Evolutionary conservation across 1,140 invertebrate genomes (phyloP), one percentile per base, ranked within the genome.

Genomic region (Pogonomyrmex californicus): DNA sequence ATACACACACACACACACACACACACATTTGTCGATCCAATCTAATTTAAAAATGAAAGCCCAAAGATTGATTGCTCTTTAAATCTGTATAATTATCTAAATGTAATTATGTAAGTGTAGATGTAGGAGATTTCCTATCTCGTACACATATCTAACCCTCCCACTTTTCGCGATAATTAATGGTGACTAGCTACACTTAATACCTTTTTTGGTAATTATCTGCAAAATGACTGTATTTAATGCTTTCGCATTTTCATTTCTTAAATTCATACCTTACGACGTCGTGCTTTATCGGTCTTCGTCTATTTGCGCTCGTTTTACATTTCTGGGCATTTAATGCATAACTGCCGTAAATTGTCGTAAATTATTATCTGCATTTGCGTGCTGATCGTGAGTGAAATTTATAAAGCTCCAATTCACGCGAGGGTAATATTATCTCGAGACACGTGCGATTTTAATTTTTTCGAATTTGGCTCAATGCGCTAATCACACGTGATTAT

Each of bases 321-420:
- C 14, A 56, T 56, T 56, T n/a, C 49, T 54, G 47, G 5, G 30
- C 36, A 54, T 81, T 81, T 68, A 70, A 68, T 70, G n/a, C 66
- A 56, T 70, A 70, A 81, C 70, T 70, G 14, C 49, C 49, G 9
- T 33, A n/a, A n/a, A n/a, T n/a, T n/a, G n/a, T n/a, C 65, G 47
- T 56, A 56, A 81, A 81, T 81, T 54, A 81, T 70, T 81, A 70
- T 54, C 47, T 30, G n/a, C 47, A 14, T 44, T 44, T 30, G 58
- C 76, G 76, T 78, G 78, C 38, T 23, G n/a, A 23, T 81, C 49
- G 78, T 70, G 65, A 81, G 63, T 70, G 77, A 81, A 81, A 81
- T 81, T 70, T 81, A 81, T 81, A 33, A 41, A 70, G 63, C 23
- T 81, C 36, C 38, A 54, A 47, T 81, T 70, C 49, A 54, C 58